These are phyloP conservation scores for Sparus aurata DNA, from an alignment of 2,797 vertebrate species.

Conservation along the genomic window DNA sequence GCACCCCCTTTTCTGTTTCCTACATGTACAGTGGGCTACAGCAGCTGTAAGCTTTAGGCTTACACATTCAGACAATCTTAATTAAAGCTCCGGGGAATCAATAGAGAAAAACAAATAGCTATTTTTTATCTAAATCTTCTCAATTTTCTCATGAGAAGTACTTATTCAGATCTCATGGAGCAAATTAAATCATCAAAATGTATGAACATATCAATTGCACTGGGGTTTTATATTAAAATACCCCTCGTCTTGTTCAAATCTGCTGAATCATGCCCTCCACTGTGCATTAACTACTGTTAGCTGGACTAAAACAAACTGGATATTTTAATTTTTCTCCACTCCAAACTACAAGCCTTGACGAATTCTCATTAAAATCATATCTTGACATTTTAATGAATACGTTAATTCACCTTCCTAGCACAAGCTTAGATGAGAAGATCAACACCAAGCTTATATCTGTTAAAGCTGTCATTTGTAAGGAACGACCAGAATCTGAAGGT, in stretches of 20 bases:
- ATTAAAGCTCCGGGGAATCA: slow-evolving; percentile 21
- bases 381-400: slow-evolving; percentile 17
- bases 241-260: background rate
- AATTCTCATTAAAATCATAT: slow-evolving; percentile 11
- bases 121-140: background rate
- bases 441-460: background rate
- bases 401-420: background rate
- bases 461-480: too few relatives aligned
- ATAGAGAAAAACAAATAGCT: slow-evolving; percentile 2
- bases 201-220: background rate
- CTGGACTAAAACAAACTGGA: background rate
- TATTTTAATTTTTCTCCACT: slow-evolving; percentile 18
- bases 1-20: slow-evolving; percentile 48
- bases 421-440: slow-evolving; percentile 19
- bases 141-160: slow-evolving; percentile 10
- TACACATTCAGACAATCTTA: slow-evolving; percentile 21
- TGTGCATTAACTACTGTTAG: slow-evolving; percentile 5
- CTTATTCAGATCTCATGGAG: slow-evolving; percentile 21
- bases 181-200: background rate
- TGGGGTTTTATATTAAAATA: slow-evolving; percentile 21
- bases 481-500: too few relatives aligned
- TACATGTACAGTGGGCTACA: slow-evolving; percentile 46
- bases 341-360: slow-evolving; percentile 14
- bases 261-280: slow-evolving; percentile 7
- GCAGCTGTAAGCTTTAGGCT: slow-evolving; percentile 39